phyloP scores from a whole-genome alignment of 2,113 vertebrate species.

The Megalops atlanticus region DNA sequence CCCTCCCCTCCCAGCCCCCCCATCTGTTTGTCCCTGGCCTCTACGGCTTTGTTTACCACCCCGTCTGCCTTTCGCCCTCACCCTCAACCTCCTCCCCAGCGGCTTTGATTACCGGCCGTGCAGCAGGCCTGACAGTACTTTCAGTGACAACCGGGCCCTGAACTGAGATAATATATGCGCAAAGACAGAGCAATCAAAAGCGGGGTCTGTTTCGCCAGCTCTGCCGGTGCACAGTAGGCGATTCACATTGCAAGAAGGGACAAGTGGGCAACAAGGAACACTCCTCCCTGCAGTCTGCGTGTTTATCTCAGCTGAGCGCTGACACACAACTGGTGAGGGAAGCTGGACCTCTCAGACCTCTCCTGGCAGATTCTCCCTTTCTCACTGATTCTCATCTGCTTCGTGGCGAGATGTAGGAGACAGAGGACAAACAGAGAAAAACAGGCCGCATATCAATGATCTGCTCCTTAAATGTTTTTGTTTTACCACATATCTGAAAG shows the following conservation, averaged over 20 bases:
- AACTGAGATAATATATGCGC: background rate
- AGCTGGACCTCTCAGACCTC: background rate
- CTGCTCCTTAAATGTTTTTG: too few species aligned
- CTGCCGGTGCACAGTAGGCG: background rate
- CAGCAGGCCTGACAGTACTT: background rate
- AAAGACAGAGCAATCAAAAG: background rate
- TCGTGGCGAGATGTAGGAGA: too few species aligned
- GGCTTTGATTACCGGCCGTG: too few species aligned
- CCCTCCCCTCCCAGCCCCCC: conserved; percentile 53
- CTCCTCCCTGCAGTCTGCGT: background rate
- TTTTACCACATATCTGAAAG: too few species aligned
- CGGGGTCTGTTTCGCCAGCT: background rate
- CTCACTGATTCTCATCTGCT: background rate
- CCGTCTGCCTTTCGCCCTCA: conserved; percentile 50
- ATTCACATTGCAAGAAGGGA: background rate
- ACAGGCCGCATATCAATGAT: background rate
- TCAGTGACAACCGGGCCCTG: background rate
- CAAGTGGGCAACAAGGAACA: background rate
- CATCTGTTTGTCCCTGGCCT: conserved; percentile 45
- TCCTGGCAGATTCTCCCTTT: background rate
- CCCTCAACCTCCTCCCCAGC: conserved; percentile 34
- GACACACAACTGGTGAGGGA: background rate
- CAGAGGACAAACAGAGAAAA: background rate
- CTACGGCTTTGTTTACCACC: conserved; percentile 59
- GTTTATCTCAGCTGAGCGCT: background rate